Evolutionary conservation across 2,888 invertebrate genomes (phyloP).

Genomic region (Chrysomela aeneicollis): DNA sequence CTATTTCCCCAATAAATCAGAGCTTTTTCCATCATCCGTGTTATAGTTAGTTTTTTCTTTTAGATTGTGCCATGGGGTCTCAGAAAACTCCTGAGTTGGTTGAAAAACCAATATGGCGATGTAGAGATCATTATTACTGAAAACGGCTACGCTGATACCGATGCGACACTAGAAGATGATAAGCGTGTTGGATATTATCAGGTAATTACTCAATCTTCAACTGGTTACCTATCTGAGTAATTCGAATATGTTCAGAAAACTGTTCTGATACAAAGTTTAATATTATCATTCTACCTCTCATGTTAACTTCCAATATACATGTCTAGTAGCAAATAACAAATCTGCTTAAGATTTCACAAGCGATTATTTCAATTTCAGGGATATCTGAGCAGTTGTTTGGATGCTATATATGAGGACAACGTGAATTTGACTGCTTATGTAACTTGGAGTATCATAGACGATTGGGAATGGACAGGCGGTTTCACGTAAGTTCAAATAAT

Average conservation of each 20-base stretch:
- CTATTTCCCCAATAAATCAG: no score
- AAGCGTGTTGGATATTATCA: conserved; percentile 31
- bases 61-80: conserved; percentile 43
- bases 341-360: neutral
- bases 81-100: conserved; percentile 40
- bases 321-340: no score
- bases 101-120: conserved; percentile 39
- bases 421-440: conserved; percentile 33
- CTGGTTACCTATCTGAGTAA: no score
- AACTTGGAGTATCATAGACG: conserved; percentile 38
- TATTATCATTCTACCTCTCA: no score
- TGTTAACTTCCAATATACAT: no score
- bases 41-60: conserved; percentile 1
- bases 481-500: conserved; percentile 27
- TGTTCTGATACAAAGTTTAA: no score
- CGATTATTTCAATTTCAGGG: conserved; percentile 21
- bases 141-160: conserved; percentile 39
- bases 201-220: no score
- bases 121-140: conserved; percentile 44
- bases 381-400: conserved; percentile 34
- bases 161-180: conserved; percentile 36
- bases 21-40: no score
- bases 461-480: conserved; percentile 38
- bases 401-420: conserved; percentile 35
- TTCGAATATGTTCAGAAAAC: no score